Evolutionary conservation across 2,888 invertebrate genomes (phyloP), one percentile per base, ranked within the genome.

Genomic region (Watsonalla binaria): DNA sequence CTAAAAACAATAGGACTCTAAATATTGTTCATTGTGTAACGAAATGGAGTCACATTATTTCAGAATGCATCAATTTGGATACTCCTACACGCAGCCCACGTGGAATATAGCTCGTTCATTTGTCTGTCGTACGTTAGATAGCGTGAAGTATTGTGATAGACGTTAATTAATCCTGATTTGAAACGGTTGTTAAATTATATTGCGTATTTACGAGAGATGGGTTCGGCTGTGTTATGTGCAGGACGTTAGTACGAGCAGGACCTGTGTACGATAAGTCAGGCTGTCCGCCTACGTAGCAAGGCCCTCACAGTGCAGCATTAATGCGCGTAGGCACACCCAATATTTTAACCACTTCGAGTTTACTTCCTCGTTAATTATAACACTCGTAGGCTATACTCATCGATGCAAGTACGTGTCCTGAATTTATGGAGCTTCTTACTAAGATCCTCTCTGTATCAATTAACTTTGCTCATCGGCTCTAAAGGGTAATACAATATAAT

Each of bases 1-100:
- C 59, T 52, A 61, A 68, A 79, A 79, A 83, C 84, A 84, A 84
- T 84, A 65, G 78, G 55, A 63, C 54, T 69, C 65, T 74, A 70
- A 70, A 75, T 75, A 75, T 68, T 67, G 65, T 53, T 70, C 68
- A 72, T 74, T 76, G 78, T 78, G 78, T 65, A 72, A 60, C 62
- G 67, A 61, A 74, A 73, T 70, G 77, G 72, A 74, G 80, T 76
- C 58, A 66, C 64, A 72, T 42, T 42, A 42, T 78, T 79, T 81
- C 66, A 68, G 66, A 66, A 65, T 59, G 71, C 70, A 78, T 78
- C 67, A 76, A 77, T 80, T 76, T 68, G 49, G 60, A 62, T 61
- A 78, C 84, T 77, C 84, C 85, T 80, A 85, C 86, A 72, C 72
- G 63, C 75, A 57, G 54, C 83, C 82, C 76, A 84, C 72, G 56